Percentiles rank a stretch among this genome's conserved stretches.
Conservation (phyloP, 2,113 vertebrate genomes). For the Nanorana parkeri region DNA sequence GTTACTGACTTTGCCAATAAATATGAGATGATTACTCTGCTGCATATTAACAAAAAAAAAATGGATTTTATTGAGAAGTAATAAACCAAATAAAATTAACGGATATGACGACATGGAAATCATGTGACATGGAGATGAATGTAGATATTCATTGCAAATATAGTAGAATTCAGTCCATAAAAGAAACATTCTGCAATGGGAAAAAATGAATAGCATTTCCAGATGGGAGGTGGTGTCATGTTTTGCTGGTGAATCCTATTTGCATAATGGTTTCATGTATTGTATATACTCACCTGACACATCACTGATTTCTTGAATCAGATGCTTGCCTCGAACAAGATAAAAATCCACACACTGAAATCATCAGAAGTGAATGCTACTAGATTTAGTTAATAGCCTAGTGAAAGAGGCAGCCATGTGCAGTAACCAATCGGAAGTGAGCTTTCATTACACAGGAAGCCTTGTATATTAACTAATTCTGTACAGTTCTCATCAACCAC, state of each 20-base stretch:
- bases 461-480: too few species aligned
- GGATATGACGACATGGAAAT: not conserved
- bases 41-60: slow-evolving; percentile 28
- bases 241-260: not conserved
- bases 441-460: too few species aligned
- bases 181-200: not conserved
- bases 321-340: not conserved
- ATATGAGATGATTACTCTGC: slow-evolving; percentile 1
- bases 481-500: too few species aligned
- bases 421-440: too few species aligned
- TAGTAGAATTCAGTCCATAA: not conserved
- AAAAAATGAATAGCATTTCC: slow-evolving; percentile 14
- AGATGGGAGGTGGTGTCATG: slow-evolving; percentile 20
- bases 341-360: not conserved
- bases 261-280: slow-evolving; percentile 42
- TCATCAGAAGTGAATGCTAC: not conserved
- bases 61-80: not conserved
- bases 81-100: slow-evolving; percentile 22
- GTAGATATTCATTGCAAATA: slow-evolving; percentile 13
- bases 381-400: too few species aligned
- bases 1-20: slow-evolving; percentile 34
- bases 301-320: not conserved
- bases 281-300: slow-evolving; percentile 14
- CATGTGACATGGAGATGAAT: not conserved
- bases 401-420: too few species aligned